These are phyloP conservation scores for Epicauta chinensis DNA, from an alignment of 1,140 invertebrate species.

Conservation along the genomic window DNA sequence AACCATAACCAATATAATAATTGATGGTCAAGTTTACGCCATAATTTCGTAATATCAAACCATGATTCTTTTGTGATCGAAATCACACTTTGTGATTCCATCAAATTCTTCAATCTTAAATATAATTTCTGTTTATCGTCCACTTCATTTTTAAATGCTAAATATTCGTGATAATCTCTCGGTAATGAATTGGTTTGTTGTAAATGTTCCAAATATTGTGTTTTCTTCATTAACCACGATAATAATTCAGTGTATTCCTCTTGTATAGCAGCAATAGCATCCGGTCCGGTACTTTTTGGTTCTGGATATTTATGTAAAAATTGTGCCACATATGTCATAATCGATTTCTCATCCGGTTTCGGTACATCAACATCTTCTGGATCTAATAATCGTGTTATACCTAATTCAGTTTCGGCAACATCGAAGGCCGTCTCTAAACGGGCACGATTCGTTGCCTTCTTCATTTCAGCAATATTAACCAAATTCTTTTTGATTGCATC, in stretches of 20 bases:
- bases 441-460: slow-evolving; percentile 67
- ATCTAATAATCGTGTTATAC: slow-evolving; percentile 88
- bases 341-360: slow-evolving; percentile 95
- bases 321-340: slow-evolving; percentile 99
- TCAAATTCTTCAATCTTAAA: slow-evolving; percentile 64
- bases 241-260: slow-evolving; percentile 73
- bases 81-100: slow-evolving; percentile 70
- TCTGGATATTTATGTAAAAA: slow-evolving; percentile 94
- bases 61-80: slow-evolving; percentile 74
- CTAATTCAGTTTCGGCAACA: slow-evolving; percentile 86
- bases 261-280: slow-evolving; percentile 68
- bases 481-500: slow-evolving; percentile 92
- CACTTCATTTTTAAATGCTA: slow-evolving; percentile 62
- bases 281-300: slow-evolving; percentile 59
- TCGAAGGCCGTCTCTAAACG: slow-evolving; percentile 91
- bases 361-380: slow-evolving; percentile 96
- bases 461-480: slow-evolving; percentile 78
- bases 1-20: slow-evolving; percentile 79
- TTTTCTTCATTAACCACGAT: slow-evolving; percentile 73
- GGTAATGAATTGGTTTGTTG: slow-evolving; percentile 61
- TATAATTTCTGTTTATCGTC: slow-evolving; percentile 61
- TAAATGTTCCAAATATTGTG: slow-evolving; percentile 60
- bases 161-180: slow-evolving; percentile 63
- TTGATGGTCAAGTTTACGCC: slow-evolving; percentile 69
- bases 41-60: slow-evolving; percentile 67